Evolutionary conservation across 2,888 invertebrate species (phyloP).

Genomic region (Pheosia tremula): DNA sequence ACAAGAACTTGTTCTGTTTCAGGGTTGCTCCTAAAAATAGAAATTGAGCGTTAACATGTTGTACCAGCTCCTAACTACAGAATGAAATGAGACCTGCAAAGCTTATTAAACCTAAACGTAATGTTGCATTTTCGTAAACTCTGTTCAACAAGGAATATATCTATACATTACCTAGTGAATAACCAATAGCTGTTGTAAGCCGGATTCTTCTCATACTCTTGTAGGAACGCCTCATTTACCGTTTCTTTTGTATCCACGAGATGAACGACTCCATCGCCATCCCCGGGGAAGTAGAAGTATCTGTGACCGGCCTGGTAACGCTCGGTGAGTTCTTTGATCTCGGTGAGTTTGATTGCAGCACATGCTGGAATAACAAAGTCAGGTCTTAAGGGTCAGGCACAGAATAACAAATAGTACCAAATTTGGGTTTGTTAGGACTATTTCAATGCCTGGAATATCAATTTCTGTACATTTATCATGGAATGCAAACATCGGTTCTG

Average conservation of each 20-base stretch:
- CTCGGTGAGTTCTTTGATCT: conserved; percentile 44
- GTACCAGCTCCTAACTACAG: too few relatives aligned
- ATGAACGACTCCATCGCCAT: conserved; percentile 47
- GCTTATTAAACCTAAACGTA: too few relatives aligned
- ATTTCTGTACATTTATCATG: too few relatives aligned
- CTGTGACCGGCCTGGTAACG: conserved; percentile 54
- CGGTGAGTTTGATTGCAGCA: conserved; percentile 53
- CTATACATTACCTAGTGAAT: conserved; percentile 50
- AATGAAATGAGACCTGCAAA: too few relatives aligned
- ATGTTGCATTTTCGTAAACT: background rate
- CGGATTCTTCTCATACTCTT: conserved; percentile 38
- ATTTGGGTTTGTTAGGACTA: too few relatives aligned
- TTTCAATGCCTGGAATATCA: too few relatives aligned
- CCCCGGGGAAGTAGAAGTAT: conserved; percentile 59
- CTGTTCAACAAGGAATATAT: background rate
- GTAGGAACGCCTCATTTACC: conserved; percentile 41
- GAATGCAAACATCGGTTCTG: too few relatives aligned
- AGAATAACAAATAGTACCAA: too few relatives aligned
- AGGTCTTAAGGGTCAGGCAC: background rate
- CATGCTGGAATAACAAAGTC: conserved; percentile 37
- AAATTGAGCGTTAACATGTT: background rate
- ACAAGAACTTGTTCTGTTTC: conserved; percentile 41
- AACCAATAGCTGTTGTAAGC: conserved; percentile 54
- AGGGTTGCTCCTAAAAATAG: conserved; percentile 50
- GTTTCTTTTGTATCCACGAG: conserved; percentile 51